Conservation (phyloP, 2,113 vertebrate genomes). For the Hippopotamus amphibius region DNA sequence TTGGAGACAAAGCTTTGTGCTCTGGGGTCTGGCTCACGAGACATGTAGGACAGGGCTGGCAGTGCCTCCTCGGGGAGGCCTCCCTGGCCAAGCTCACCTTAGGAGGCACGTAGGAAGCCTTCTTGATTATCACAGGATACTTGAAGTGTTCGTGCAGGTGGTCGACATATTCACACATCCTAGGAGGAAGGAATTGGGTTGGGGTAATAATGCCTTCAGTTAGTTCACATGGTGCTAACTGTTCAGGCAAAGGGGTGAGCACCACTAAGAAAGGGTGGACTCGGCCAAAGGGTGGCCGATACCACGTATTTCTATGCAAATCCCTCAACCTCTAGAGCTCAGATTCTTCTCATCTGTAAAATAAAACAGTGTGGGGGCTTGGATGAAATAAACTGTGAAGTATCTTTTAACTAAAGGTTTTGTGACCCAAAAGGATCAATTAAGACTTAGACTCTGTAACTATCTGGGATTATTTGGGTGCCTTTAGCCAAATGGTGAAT, state of each 20-base stretch:
- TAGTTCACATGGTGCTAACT: neutral
- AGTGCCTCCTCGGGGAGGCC: accelerated
- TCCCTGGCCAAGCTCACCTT: constrained; percentile 80
- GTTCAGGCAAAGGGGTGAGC: neutral
- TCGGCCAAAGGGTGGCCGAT: neutral
- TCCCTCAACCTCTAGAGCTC: neutral
- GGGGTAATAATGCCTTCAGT: neutral
- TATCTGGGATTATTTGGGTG: neutral
- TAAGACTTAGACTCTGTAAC: neutral
- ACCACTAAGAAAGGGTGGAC: neutral
- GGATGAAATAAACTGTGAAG: neutral
- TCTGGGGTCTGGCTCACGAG: neutral
- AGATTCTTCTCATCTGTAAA: neutral
- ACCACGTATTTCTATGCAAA: neutral
- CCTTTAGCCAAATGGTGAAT: neutral
- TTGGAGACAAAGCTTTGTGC: neutral
- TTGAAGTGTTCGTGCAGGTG: constrained; percentile 93
- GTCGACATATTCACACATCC: constrained; percentile 94
- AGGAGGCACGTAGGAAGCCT: constrained; percentile 90
- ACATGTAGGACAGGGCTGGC: neutral
- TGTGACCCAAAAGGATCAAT: neutral
- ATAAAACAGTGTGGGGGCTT: neutral
- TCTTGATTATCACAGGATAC: constrained; percentile 88
- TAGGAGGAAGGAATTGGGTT: constrained; percentile 69
- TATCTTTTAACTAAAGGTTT: neutral